These are phyloP conservation scores for Thalpophila matura DNA, from an alignment of 2,888 invertebrate species.

Conservation along the genomic window DNA sequence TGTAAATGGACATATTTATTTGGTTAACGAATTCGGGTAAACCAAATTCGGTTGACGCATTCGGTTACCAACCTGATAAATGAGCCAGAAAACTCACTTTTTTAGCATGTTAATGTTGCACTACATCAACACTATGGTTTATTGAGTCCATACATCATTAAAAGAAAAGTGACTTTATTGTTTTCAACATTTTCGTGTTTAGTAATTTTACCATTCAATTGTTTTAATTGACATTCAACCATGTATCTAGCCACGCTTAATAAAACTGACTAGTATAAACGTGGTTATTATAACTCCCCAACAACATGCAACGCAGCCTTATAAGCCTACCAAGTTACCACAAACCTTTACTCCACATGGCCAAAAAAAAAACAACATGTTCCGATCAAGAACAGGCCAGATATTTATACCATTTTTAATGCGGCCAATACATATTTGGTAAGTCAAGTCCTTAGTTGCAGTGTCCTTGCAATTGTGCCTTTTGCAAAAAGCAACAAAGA, in stretches of 20 bases:
- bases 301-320: not conserved
- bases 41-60: no score
- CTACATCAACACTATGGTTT: no score
- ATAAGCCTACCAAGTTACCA: not conserved
- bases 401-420: slow-evolving; percentile 40
- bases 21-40: no score
- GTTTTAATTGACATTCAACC: no score
- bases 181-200: no score
- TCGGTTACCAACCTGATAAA: no score
- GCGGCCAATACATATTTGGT: slow-evolving; percentile 45
- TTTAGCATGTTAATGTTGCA: no score
- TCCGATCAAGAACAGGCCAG: slow-evolving; percentile 20
- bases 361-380: slow-evolving; percentile 3
- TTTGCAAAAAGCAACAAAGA: slow-evolving; percentile 69
- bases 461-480: slow-evolving; percentile 44
- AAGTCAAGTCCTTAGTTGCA: slow-evolving; percentile 36
- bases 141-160: no score
- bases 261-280: not conserved
- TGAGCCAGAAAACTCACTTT: no score
- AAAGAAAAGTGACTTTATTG: no score
- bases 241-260: not conserved
- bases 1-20: no score
- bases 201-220: no score
- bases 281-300: not conserved
- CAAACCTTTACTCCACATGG: not conserved